Base-by-base conservation (phyloP, 2,113 vertebrate genomes). In the Chloroceryle aenea region DNA sequence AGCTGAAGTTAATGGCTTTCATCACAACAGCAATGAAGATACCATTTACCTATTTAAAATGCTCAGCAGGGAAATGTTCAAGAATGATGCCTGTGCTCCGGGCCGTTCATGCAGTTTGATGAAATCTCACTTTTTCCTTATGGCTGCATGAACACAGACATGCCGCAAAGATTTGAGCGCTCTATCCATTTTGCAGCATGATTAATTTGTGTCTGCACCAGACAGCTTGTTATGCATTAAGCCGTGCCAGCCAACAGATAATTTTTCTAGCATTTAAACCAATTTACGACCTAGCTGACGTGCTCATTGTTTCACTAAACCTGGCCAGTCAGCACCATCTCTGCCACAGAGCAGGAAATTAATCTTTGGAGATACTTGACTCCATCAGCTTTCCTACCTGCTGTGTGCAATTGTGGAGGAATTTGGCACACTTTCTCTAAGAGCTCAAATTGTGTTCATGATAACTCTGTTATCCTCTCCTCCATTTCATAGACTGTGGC, bases 231-330 rank as follows among this genome's bases (percentile, higher is more conserved):
- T 64, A n/a, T 85, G 58, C 71, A 66, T 76, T 85, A 83, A 88
- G 58, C 26, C 36, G 50, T 66, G n/a, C 75, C 56, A 85, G 78
- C 75, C 78, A 91, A 58, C 82, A 79, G 88, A 36, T 92, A 62
- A 83, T 92, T 97, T 87, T 96, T 93, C 95, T 93, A 85, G 30
- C 67, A 32, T 92, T 96, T 91, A 76, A 90, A 64, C 62, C 85
- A 85, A 62, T 94, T 96, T 94, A 88, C 4, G 85, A 26, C 25
- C 94, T 80, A 85, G 90, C 27, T 90, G 92, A 96, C 5, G 0
- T 94, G 94, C 82, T 95, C 85, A 14, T 82, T 79, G 85, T 73
- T 94, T 58, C 63, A 13, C 45, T 76, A 73, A 94, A 94, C 90
- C 90, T 94, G 88, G 62, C 88, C 85, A 95, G 67, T 93, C 94